Base-by-base conservation (phyloP, 2,113 vertebrate species). In the Larimichthys polyactis region DNA sequence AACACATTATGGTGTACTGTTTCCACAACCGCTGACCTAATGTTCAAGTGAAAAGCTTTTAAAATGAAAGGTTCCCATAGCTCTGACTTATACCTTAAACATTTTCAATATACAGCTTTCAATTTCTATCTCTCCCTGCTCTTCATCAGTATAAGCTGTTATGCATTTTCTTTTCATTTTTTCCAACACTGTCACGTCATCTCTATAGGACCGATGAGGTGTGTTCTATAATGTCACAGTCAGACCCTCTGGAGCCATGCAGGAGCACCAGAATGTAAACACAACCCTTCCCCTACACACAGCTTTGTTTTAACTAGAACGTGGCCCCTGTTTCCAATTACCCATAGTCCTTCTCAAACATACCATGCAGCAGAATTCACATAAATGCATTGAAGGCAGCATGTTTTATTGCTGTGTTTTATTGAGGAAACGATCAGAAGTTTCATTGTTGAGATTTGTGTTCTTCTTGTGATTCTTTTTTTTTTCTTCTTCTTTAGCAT, bases 191-290 rank as follows among this genome's bases (percentile, higher is more conserved):
- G 82, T 91, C 91, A 87, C 73, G 66, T 90, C 66, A 69, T 71
- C 64, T 66, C 83, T 60, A 62, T 82, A 69, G 84, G 85, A 84
- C 69, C 44, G 44, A 76, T 75, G 91, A 91, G 90, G 86, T 90
- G 88, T 60, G 67, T 63, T 92, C 79, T 78, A 81, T 90, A 89
- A 91, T 75, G 87, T 92, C 88, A 62, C 78, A 83, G 91, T 90
- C 93, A 91, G 93, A 94, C 93, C 88, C 65, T 80, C 19, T 87
- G 92, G 93, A 92, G 91, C 91, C 92, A 52, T 8, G 88, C 79
- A 81, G 77, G 74, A 90, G 74, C 84, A 86, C 76, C 68, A 84
- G 75, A 90, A 93, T 90, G 92, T 93, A 92, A 94, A 94, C 91
- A 92, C 78, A 86, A 58, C 64, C 84, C 80, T 84, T 86, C 73